Evolutionary conservation across 2,113 vertebrate species (phyloP), one percentile per base, ranked within the genome.

Genomic region (Aspidoscelis tigris): DNA sequence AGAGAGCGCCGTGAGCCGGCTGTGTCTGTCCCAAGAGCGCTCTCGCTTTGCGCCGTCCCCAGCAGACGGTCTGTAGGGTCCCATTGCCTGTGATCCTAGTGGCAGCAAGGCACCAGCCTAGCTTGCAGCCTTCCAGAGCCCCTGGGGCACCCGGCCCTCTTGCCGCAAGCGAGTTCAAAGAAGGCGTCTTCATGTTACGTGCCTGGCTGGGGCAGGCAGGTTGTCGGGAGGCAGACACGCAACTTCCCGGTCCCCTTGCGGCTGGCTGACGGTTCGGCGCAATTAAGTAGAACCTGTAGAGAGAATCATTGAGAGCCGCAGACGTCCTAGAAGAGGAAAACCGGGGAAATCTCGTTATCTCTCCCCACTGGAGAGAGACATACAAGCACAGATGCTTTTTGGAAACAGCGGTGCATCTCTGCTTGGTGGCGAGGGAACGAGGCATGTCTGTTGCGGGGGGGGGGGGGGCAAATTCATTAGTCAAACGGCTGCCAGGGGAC

Each of bases 401-500:
- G 12, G 0, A 83, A 90, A 39, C 8, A 0, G 20, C 21, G 2
- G 2, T 41, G n/a, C 43, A 68, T 10, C 26, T 70, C 3, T 3
- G 4, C 1, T 68, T 43, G 24, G 41, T 12, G 64, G 82, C 22
- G 4, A 22, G 44, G 68, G 78, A 69, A 55, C 26, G 84, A 33
- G 41, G 76, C 76, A 61, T 1, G 47, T 61, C 58, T 82, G 69
- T 58, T 85, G 41, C 80, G 8, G 41, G 77, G 55, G 72, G 24
- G 43, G 20, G 70, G n/a, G 69, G 73, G 22, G 41, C 33, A 22
- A 21, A 73, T 33, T 53, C 68, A 50, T 86, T 74, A 86, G 81
- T 41, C 68, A 26, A 64, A 86, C 78, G 69, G 84, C 74, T 78
- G 61, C 73, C 78, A n/a, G 41, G 81, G 82, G 81, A 84, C 79